Percentiles rank a stretch among this genome's conserved stretches.
Conservation (phyloP, 2,113 vertebrate species). For the Psittacus erithacus region DNA sequence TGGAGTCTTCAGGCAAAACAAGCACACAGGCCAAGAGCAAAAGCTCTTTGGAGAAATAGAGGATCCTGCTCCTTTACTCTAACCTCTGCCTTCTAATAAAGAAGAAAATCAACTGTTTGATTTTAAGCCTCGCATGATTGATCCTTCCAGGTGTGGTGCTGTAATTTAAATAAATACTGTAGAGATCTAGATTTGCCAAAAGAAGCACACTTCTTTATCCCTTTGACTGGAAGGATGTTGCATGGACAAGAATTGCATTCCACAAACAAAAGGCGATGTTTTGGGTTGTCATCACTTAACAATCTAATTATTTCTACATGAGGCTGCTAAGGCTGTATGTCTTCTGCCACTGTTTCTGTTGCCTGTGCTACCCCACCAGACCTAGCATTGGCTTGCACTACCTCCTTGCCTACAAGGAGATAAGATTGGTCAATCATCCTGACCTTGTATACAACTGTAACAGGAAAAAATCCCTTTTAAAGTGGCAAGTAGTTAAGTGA, state of each 20-base stretch:
- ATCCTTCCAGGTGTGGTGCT: not conserved
- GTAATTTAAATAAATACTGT: not conserved
- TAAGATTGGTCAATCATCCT: not conserved
- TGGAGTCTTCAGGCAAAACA: not conserved
- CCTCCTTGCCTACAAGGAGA: not conserved
- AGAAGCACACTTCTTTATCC: not conserved
- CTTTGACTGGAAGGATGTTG: not conserved
- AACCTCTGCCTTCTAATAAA: not conserved
- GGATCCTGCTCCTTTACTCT: not conserved
- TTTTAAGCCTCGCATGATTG: not conserved
- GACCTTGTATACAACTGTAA: not conserved
- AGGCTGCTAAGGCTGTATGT: not conserved
- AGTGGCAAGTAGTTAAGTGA: not conserved
- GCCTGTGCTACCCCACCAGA: rapidly evolving
- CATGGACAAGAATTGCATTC: not conserved
- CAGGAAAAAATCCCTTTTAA: not conserved
- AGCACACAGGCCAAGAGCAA: not conserved
- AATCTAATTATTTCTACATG: not conserved
- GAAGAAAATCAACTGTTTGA: not conserved
- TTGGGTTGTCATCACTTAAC: not conserved
- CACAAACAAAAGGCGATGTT: not conserved
- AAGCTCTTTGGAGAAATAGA: not conserved
- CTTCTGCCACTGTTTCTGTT: not conserved
- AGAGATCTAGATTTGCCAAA: not conserved
- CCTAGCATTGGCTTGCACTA: not conserved